Evolutionary conservation across 92 coral and sea anemone species (phyloP).

Genomic region (Pocillopora grandis): DNA sequence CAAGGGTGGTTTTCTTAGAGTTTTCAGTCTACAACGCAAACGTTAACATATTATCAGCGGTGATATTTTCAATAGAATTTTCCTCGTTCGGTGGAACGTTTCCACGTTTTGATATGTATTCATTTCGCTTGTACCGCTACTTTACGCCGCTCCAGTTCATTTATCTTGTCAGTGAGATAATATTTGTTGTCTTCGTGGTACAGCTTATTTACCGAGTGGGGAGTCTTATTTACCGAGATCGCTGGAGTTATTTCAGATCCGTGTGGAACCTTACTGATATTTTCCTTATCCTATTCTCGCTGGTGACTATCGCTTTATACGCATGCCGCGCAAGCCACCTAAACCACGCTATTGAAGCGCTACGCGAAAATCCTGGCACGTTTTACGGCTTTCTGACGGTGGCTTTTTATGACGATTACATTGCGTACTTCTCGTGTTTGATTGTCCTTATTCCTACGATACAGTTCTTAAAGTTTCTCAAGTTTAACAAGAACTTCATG

Average conservation of each 20-base stretch:
- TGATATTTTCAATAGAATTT: constrained; percentile 55
- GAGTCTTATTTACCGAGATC: constrained; percentile 40
- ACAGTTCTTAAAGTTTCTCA: constrained; percentile 65
- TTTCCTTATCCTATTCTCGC: constrained; percentile 48
- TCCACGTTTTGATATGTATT: constrained; percentile 52
- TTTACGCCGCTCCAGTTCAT: constrained; percentile 56
- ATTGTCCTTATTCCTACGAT: constrained; percentile 54
- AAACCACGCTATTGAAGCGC: constrained; percentile 50
- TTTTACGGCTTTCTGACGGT: constrained; percentile 63
- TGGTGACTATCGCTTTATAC: constrained; percentile 54
- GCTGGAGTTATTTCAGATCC: constrained; percentile 48
- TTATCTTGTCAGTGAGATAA: constrained; percentile 64
- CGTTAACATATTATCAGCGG: constrained; percentile 47
- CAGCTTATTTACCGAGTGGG: constrained; percentile 46
- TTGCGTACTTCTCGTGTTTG: constrained; percentile 66
- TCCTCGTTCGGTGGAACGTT: constrained; percentile 60
- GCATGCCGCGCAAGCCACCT: constrained; percentile 54
- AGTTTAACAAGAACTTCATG: constrained; percentile 75
- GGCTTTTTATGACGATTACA: constrained; percentile 59
- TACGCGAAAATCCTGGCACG: constrained; percentile 42
- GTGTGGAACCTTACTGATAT: constrained; percentile 66
- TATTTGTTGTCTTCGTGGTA: constrained; percentile 62
- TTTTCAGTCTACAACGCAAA: constrained; percentile 68
- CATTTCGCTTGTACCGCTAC: constrained; percentile 71
- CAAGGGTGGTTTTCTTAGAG: constrained; percentile 65